These are phyloP conservation scores for Drosophila tropicalis DNA, from an alignment of 1,140 invertebrate genomes.

Conservation along the genomic window DNA sequence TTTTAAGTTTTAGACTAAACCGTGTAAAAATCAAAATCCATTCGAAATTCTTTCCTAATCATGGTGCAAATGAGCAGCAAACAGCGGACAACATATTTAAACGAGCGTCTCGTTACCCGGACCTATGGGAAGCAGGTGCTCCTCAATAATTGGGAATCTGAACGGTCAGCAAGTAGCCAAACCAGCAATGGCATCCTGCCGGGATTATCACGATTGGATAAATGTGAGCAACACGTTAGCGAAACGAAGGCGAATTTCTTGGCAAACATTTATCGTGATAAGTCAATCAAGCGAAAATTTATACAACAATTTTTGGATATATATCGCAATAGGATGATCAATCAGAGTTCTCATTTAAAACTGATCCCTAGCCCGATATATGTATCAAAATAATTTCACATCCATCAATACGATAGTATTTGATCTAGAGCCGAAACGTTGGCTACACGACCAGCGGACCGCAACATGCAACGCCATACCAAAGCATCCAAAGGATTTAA, in stretches of 20 bases:
- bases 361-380: not conserved
- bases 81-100: not conserved
- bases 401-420: not conserved
- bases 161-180: not conserved
- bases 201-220: not conserved
- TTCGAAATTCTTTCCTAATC: not conserved
- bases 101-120: not conserved
- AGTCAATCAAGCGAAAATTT: not conserved
- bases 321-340: not conserved
- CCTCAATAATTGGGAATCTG: not conserved
- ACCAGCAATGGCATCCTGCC: slow-evolving; percentile 4
- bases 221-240: not conserved
- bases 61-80: not conserved
- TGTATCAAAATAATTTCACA: not conserved
- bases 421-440: not conserved
- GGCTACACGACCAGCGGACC: not conserved
- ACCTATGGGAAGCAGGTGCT: not conserved
- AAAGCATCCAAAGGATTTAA: not conserved
- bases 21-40: not conserved
- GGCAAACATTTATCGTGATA: not conserved
- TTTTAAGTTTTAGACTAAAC: not conserved
- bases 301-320: not conserved
- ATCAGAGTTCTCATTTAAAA: not conserved
- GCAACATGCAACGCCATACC: not conserved
- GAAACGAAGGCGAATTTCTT: not conserved